phyloP scores from a whole-genome alignment of 2,113 vertebrate genomes.

The Cephalophus harveyi region DNA sequence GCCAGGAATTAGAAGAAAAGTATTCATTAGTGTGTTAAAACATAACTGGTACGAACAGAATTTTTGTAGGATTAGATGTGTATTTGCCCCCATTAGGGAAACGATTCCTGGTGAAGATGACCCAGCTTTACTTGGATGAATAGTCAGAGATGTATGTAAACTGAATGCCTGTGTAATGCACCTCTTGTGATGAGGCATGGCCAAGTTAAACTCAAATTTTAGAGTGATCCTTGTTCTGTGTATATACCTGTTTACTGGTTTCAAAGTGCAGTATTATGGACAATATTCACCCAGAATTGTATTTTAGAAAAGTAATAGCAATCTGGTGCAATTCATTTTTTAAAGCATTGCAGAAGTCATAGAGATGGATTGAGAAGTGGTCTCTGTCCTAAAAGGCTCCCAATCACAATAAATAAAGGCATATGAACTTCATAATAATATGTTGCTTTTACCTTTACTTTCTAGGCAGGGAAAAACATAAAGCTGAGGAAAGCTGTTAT shows the following conservation, averaged over 20 bases:
- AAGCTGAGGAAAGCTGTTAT: not conserved
- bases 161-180: not conserved
- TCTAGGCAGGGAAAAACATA: not conserved
- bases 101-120: conserved; percentile 6
- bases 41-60: not conserved
- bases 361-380: not conserved
- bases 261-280: not conserved
- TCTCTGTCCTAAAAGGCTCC: not conserved
- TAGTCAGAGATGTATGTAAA: not conserved
- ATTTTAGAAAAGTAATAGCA: not conserved
- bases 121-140: not conserved
- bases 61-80: not conserved
- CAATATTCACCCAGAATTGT: not conserved
- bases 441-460: not conserved
- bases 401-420: not conserved
- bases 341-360: not conserved
- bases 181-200: not conserved
- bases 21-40: not conserved
- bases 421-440: not conserved
- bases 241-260: not conserved
- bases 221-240: not conserved
- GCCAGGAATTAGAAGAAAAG: not conserved
- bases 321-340: not conserved
- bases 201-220: not conserved
- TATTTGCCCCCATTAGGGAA: not conserved